A percentile compares a stretch with the other conserved stretches of the same genome.
phyloP scores from a whole-genome alignment of 2,888 invertebrate genomes.

The Eupelmus urozonus region DNA sequence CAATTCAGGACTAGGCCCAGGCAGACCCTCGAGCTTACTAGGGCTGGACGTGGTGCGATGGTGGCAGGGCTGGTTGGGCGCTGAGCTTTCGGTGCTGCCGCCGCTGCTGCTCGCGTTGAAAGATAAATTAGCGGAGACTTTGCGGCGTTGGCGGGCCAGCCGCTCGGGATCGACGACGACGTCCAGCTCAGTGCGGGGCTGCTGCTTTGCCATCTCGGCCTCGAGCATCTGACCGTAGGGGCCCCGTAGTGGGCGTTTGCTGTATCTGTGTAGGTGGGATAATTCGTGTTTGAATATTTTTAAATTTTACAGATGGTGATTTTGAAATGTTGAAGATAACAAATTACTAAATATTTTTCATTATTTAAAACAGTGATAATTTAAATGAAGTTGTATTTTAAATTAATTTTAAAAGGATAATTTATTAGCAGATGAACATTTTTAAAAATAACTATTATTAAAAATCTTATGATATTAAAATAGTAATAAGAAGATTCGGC shows the following conservation, averaged over 20 bases:
- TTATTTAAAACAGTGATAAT: too few species aligned
- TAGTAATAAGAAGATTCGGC: too few species aligned
- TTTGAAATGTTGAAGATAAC: too few species aligned
- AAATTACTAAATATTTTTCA: too few species aligned
- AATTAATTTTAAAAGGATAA: too few species aligned
- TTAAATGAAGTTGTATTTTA: too few species aligned
- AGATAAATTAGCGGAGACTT: slow-evolving; percentile 81
- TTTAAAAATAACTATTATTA: too few species aligned
- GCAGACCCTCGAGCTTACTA: slow-evolving; percentile 84
- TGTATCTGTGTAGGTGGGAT: slow-evolving; percentile 79
- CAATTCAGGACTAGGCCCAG: slow-evolving; percentile 83
- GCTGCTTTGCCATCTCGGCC: slow-evolving; percentile 85
- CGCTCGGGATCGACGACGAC: slow-evolving; percentile 70
- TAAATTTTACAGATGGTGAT: neutral
- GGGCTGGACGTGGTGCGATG: slow-evolving; percentile 89
- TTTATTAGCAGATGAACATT: too few species aligned
- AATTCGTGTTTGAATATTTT: neutral
- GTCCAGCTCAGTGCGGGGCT: slow-evolving; percentile 69
- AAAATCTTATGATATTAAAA: too few species aligned
- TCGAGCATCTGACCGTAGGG: slow-evolving; percentile 90
- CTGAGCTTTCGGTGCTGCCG: slow-evolving; percentile 69
- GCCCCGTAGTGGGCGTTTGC: slow-evolving; percentile 86
- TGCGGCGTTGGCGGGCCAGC: slow-evolving; percentile 76
- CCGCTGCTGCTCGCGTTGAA: slow-evolving; percentile 70
- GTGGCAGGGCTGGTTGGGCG: slow-evolving; percentile 81